These are phyloP conservation scores for Barbus barbus DNA, from an alignment of 2,113 vertebrate genomes.

Conservation along the genomic window DNA sequence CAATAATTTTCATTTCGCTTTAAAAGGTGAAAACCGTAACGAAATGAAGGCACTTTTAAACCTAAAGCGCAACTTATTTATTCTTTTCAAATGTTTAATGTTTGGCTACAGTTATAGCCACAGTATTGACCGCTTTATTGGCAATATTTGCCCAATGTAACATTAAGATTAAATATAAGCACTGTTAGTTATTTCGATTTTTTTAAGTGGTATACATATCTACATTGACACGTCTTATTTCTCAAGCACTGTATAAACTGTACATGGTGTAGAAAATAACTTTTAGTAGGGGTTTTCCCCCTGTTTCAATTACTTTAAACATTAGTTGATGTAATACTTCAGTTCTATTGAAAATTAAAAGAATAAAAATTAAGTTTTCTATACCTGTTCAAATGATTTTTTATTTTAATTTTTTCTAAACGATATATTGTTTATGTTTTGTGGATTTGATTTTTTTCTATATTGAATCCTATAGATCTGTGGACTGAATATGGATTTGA, in stretches of 20 bases:
- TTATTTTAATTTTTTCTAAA: neutral
- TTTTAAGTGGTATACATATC: slow-evolving; percentile 59
- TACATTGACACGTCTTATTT: slow-evolving; percentile 76
- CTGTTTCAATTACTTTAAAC: slow-evolving; percentile 63
- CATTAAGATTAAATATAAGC: slow-evolving; percentile 76
- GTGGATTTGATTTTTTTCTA: neutral
- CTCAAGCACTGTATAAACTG: slow-evolving; percentile 92
- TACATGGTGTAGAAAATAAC: slow-evolving; percentile 74
- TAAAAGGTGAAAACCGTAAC: slow-evolving; percentile 58
- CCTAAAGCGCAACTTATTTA: too few relatives aligned
- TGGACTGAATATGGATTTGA: too few relatives aligned
- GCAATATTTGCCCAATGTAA: slow-evolving; percentile 95
- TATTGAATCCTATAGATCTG: neutral
- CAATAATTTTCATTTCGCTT: slow-evolving; percentile 54
- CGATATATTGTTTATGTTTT: neutral
- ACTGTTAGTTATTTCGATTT: slow-evolving; percentile 71
- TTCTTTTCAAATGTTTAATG: slow-evolving; percentile 82
- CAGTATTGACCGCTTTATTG: slow-evolving; percentile 90
- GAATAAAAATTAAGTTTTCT: slow-evolving; percentile 59
- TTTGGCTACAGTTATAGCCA: slow-evolving; percentile 74
- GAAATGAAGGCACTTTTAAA: slow-evolving; percentile 94
- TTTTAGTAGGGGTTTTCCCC: slow-evolving; percentile 71
- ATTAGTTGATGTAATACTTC: slow-evolving; percentile 76
- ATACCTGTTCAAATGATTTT: slow-evolving; percentile 58
- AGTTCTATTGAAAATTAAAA: slow-evolving; percentile 73